Base-by-base conservation (phyloP, 1,140 invertebrate genomes). In the Euborellia annulipes region DNA sequence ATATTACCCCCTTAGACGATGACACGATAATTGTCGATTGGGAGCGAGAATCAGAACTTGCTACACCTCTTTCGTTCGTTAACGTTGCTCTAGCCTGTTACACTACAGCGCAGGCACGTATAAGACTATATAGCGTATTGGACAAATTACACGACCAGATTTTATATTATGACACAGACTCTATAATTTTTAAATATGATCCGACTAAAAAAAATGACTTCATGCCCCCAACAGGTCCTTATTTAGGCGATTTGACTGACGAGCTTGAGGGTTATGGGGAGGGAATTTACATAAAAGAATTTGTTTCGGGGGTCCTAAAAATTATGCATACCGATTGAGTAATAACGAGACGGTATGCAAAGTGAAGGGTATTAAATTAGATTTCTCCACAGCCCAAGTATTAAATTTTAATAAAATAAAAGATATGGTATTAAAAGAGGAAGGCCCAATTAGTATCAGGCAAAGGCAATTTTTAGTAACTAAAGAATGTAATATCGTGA, bases 321-420 rank as follows among this genome's bases (percentile, higher is more conserved):
- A 43, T 17, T 23, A 43, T 43, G 41, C 41, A 3, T 43, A 27
- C 23, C 16, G 16, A 20, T n/a, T n/a, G n/a, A n/a, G n/a, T n/a
- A n/a, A n/a, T n/a, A n/a, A n/a, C n/a, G n/a, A n/a, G n/a, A n/a
- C n/a, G n/a, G n/a, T n/a, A n/a, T n/a, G n/a, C n/a, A n/a, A n/a
- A n/a, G n/a, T n/a, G n/a, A n/a, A n/a, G n/a, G n/a, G n/a, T n/a
- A n/a, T n/a, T n/a, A n/a, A n/a, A n/a, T n/a, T n/a, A n/a, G n/a
- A n/a, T n/a, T n/a, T n/a, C n/a, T n/a, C n/a, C n/a, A n/a, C n/a
- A n/a, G n/a, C n/a, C n/a, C n/a, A n/a, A n/a, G n/a, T n/a, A n/a
- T n/a, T n/a, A n/a, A n/a, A n/a, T n/a, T n/a, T n/a, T n/a, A n/a
- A n/a, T n/a, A n/a, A n/a, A n/a, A n/a, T n/a, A n/a, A n/a, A n/a